Base-by-base conservation (phyloP, 2,888 invertebrate genomes). In the Heteropelma amictum region DNA sequence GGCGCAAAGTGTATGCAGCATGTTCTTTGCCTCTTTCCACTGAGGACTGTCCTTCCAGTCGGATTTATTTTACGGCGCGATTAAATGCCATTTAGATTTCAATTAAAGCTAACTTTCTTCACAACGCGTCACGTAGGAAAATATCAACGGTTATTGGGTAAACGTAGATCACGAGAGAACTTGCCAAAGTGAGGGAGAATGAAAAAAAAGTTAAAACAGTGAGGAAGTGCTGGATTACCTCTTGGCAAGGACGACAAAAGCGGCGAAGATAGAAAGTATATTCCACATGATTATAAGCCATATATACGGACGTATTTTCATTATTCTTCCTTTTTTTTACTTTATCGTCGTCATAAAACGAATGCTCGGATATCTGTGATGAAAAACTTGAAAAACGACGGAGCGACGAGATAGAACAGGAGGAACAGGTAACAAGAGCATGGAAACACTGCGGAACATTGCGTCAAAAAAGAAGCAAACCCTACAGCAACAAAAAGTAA, bases 61-160 rank as follows among this genome's bases (percentile, higher is more conserved):
- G 79, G 83, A 79, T 81, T 83, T 84, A 82, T 85, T 86, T 86
- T 84, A 85, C 81, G 82, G 80, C 79, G 82, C 80, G 81, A 81
- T 85, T 85, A 85, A 86, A 83, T 83, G 82, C 83, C 82, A 86
- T 85, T 85, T 83, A 83, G 82, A 80, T 85, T 86, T 86, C 86
- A 86, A 85, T 85, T 85, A 84, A 84, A 84, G 77, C 81, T 83
- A 82, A 82, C 83, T 81, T 78, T 78, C 69, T 42, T 72, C 60
- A 56, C 38, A 65, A 40, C 49, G 26, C 30, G 58, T 28, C 30
- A 45, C 38, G 51, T 14, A 14, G 51, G 51, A 8, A 23, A 19
- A 8, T 7, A 49, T 47, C 23, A 45, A 45, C 28, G 56, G 45
- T 49, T 17, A n/a, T 12, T 35, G 28, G 74, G 77, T 75, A 79